Percentiles rank a stretch among this genome's conserved stretches.
phyloP scores from a whole-genome alignment of 2,888 invertebrate genomes.

The Pecten maximus region DNA sequence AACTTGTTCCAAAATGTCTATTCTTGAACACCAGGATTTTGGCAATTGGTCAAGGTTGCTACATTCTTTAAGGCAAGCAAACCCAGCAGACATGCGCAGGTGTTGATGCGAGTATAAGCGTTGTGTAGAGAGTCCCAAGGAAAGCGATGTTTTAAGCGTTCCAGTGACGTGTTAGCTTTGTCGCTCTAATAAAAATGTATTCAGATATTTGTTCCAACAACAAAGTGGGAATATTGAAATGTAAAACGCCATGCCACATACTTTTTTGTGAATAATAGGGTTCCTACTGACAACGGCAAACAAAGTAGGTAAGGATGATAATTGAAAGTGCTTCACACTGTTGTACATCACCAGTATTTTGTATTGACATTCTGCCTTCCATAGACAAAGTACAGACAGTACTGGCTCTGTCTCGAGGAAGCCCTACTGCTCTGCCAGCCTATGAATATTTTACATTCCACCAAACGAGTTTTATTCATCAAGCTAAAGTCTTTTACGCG shows the following conservation, averaged over 20 bases:
- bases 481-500: background rate
- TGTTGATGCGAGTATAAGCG: background rate
- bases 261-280: background rate
- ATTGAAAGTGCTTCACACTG: background rate
- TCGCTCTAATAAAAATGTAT: background rate
- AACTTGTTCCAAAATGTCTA: conserved; percentile 35
- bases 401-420: background rate
- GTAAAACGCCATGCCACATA: background rate
- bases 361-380: background rate
- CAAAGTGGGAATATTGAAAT: background rate
- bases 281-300: background rate
- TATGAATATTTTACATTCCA: conserved; percentile 29
- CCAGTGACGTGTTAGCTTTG: background rate
- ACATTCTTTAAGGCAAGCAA: conserved; percentile 32
- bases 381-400: background rate
- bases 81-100: conserved; percentile 26
- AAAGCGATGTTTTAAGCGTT: background rate
- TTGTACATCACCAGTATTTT: background rate
- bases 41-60: conserved; percentile 23
- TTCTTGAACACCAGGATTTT: conserved; percentile 13
- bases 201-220: background rate
- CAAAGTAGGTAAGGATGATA: background rate
- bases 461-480: background rate
- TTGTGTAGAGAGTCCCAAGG: background rate
- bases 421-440: background rate